Percentiles rank a stretch among this genome's conserved stretches.
Conservation (phyloP, 2,888 invertebrate genomes). For the Brachycybe producta region DNA sequence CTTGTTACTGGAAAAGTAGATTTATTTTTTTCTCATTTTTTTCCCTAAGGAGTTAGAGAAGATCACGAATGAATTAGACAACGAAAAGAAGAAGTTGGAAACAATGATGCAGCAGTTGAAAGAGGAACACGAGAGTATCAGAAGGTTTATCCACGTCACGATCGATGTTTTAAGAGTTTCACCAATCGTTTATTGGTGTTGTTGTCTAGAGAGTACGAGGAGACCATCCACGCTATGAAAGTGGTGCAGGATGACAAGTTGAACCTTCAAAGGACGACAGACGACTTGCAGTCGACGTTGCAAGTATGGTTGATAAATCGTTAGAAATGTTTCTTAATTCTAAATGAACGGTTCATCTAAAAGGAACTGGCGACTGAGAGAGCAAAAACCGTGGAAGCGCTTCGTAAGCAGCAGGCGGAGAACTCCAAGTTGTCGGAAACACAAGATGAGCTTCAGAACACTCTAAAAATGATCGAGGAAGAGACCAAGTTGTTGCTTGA, state of each 20-base stretch:
- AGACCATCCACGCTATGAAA: constrained; percentile 32
- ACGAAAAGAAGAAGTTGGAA: constrained; percentile 35
- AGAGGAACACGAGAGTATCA: constrained; percentile 32
- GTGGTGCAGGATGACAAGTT: constrained; percentile 30
- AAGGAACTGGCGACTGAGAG: constrained; percentile 34
- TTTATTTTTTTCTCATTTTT: neutral
- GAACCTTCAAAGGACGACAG: constrained; percentile 27
- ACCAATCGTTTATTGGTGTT: neutral
- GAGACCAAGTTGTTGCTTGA: constrained; percentile 31
- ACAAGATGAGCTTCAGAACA: constrained; percentile 29
- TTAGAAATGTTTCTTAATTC: neutral
- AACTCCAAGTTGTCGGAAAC: constrained; percentile 32
- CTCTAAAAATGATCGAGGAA: constrained; percentile 32
- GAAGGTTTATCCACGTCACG: constrained; percentile 25
- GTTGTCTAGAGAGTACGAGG: constrained; percentile 34
- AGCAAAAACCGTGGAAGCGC: constrained; percentile 29
- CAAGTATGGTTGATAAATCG: constrained; percentile 19
- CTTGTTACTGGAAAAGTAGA: neutral
- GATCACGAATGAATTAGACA: constrained; percentile 35
- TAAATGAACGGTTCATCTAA: constrained; percentile 16
- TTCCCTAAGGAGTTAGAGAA: constrained; percentile 30
- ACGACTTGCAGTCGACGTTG: constrained; percentile 23
- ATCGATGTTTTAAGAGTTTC: neutral
- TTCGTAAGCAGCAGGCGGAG: constrained; percentile 31
- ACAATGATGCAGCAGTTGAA: constrained; percentile 34